Evolutionary conservation across 2,797 vertebrate species (phyloP).

Genomic region (Amblyraja radiata): DNA sequence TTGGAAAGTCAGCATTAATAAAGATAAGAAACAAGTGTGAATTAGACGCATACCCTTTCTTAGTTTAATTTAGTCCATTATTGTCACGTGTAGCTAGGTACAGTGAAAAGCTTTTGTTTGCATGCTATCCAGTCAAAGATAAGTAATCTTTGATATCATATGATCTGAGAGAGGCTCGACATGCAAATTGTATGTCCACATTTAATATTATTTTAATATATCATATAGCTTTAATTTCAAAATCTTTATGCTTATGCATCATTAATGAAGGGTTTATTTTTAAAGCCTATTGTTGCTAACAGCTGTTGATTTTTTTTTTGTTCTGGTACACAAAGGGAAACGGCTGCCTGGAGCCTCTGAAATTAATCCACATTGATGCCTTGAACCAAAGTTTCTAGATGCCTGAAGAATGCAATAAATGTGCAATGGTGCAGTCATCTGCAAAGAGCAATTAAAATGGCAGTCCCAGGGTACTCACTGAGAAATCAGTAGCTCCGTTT

Average conservation of each 20-base stretch:
- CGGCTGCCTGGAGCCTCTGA: background rate
- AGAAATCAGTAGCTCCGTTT: background rate
- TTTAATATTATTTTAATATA: background rate
- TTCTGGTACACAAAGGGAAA: background rate
- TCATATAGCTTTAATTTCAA: background rate
- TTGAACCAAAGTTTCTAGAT: background rate
- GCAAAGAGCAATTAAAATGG: slow-evolving; percentile 3
- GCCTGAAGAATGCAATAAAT: background rate
- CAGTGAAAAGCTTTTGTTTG: no score
- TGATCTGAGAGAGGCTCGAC: background rate
- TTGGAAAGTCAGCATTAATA: background rate
- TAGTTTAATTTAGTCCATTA: no score
- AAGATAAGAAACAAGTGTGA: background rate
- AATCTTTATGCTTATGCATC: background rate
- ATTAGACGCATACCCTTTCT: background rate
- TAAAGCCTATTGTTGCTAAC: background rate
- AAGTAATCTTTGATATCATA: background rate
- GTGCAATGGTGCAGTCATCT: background rate
- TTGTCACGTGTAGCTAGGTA: no score
- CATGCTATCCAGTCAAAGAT: no score
- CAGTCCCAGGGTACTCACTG: background rate
- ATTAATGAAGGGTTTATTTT: background rate
- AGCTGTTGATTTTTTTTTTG: background rate
- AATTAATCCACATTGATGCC: background rate
- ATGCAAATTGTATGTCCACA: background rate